Evolutionary conservation across 2,888 invertebrate species (phyloP), one percentile per base, ranked within the genome.

Genomic region (Lasioglossum calceatum): DNA sequence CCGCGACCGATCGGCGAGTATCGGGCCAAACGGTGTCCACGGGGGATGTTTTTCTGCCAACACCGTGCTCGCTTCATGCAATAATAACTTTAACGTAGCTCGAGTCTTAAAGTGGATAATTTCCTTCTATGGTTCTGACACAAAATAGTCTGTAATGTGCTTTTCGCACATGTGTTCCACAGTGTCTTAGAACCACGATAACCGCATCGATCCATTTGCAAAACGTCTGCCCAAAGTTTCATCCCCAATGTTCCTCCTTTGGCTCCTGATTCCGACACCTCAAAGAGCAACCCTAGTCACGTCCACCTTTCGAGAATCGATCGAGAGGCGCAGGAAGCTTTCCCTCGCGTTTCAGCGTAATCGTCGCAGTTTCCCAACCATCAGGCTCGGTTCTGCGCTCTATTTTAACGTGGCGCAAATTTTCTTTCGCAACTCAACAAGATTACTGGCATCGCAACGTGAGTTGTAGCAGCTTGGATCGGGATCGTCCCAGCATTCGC

Each of bases 1-100:
- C 89, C 92, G 92, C 91, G 91, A 92, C 92, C 91, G 91, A 90
- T 92, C 90, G 88, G 71, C 89, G 70, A 76, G 81, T 79, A 75
- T 79, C 84, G 82, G 74, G 39, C 71, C 61, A 3, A n/a, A 47
- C 64, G 72, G 54, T 73, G 47, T 61, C 27, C n/a, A 36, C 39
- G 64, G 44, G 47, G 77, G 72, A 72, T 0, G 72, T 71, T 61
- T 61, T 14, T 71, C 19, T 5, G 10, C 36, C 16, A 42, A 36
- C n/a, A 61, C 19, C 12, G 32, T 4, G 7, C 36, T 50, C 58
- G 39, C 27, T 7, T 16, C n/a, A 10, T 23, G 50, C 4, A 23
- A 12, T 36, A 44, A 61, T 73, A 79, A 78, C 76, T 72, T 78
- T 61, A 50, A 1, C 19, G 5, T 5, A 19, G 19, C 50, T 50